Evolutionary conservation across 2,888 invertebrate genomes (phyloP).

Genomic region (Leptinotarsa rubiginosa): DNA sequence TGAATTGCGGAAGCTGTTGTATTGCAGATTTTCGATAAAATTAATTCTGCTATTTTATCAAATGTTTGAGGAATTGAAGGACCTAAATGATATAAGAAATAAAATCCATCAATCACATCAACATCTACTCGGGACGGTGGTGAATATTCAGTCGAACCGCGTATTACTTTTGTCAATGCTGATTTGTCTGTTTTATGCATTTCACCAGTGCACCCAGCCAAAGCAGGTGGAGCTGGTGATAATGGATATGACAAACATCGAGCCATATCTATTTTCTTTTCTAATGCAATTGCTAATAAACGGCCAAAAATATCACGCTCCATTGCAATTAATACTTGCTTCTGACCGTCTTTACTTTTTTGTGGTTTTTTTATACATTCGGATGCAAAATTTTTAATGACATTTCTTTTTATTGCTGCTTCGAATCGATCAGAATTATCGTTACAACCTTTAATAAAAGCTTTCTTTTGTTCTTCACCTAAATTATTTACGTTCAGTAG

Average conservation of each 20-base stretch:
- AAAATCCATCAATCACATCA: constrained; percentile 39
- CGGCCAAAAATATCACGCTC: constrained; percentile 52
- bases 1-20: constrained; percentile 7
- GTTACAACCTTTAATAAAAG: constrained; percentile 19
- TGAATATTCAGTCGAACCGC: constrained; percentile 25
- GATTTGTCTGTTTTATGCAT: constrained; percentile 44
- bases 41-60: constrained; percentile 19
- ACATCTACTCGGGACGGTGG: constrained; percentile 25
- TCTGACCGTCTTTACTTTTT: constrained; percentile 29
- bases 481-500: neutral
- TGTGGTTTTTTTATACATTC: constrained; percentile 30
- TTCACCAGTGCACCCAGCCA: constrained; percentile 37
- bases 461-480: constrained; percentile 17
- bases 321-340: constrained; percentile 44
- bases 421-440: constrained; percentile 2
- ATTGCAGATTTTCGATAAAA: neutral
- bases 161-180: constrained; percentile 30
- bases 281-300: constrained; percentile 49
- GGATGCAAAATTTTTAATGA: constrained; percentile 29
- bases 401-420: constrained; percentile 19
- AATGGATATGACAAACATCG: constrained; percentile 40
- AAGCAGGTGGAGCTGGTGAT: constrained; percentile 34
- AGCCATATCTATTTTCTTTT: constrained; percentile 55
- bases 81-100: constrained; percentile 22
- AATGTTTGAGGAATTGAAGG: constrained; percentile 23